phyloP scores from a whole-genome alignment of 1,140 invertebrate genomes.

The Atta texana region DNA sequence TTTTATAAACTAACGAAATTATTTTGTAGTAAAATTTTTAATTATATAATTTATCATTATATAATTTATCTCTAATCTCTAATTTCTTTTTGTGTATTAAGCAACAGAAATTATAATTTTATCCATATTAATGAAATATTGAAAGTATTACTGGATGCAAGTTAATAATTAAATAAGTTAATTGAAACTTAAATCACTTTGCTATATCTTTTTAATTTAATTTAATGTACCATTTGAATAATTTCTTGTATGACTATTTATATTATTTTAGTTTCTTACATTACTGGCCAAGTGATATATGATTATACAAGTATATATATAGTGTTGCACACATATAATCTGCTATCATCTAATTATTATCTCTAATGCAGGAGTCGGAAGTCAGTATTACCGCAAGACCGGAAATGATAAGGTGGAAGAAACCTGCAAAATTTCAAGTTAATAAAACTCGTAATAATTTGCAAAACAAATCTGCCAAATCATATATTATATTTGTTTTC shows the following conservation, averaged over 20 bases:
- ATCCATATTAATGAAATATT: neutral
- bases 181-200: neutral
- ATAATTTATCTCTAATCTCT: neutral
- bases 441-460: neutral
- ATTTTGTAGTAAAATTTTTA: neutral
- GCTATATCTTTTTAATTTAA: neutral
- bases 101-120: neutral
- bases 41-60: neutral
- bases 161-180: neutral
- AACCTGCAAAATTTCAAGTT: neutral
- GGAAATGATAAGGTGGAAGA: neutral
- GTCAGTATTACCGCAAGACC: neutral
- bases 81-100: neutral
- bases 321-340: neutral
- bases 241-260: neutral
- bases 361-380: neutral
- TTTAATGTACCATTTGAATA: constrained; percentile 1
- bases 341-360: neutral
- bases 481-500: neutral
- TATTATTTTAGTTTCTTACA: neutral
- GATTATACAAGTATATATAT: constrained; percentile 10
- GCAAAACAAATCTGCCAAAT: neutral
- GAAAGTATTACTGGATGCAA: neutral
- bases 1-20: neutral
- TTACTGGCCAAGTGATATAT: neutral